Percentiles rank a stretch among this genome's conserved stretches.
Evolutionary conservation across 30 jellyfish, hydroid and myxozoan genomes (phyloP).

Genomic region (Hydractinia symbiolongicarpus): DNA sequence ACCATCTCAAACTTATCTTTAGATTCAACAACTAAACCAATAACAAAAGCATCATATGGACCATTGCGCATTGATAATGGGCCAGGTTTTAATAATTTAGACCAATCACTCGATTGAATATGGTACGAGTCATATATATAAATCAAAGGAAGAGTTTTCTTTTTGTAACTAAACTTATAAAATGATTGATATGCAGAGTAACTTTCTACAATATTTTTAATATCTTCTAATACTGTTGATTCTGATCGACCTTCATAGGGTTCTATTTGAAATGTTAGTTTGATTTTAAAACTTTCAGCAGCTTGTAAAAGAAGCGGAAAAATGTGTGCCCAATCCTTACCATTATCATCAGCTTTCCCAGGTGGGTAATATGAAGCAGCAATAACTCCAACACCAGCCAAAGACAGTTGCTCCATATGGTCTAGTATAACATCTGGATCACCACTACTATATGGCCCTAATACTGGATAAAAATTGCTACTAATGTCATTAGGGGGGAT

Average conservation of each 20-base stretch:
- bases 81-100: constrained; percentile 31
- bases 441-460: constrained; percentile 63
- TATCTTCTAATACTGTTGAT: constrained; percentile 65
- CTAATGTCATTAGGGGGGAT: constrained; percentile 87
- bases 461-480: constrained; percentile 78
- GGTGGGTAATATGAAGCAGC: constrained; percentile 90
- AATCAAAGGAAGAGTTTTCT: constrained; percentile 47
- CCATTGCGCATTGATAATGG: constrained; percentile 72
- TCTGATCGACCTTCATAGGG: constrained; percentile 71
- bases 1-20: constrained; percentile 50
- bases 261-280: constrained; percentile 83
- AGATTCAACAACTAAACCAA: constrained; percentile 63
- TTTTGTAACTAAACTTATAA: constrained; percentile 37
- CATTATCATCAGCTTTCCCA: constrained; percentile 80
- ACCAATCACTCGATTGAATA: constrained; percentile 76
- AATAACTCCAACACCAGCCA: constrained; percentile 75
- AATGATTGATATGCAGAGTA: constrained; percentile 66
- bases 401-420: constrained; percentile 52
- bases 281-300: constrained; percentile 52
- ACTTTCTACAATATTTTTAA: constrained; percentile 44
- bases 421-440: constrained; percentile 59
- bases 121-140: constrained; percentile 88
- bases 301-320: constrained; percentile 46
- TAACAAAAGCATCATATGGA: constrained; percentile 57
- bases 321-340: constrained; percentile 73